Conservation (phyloP, 23 tunicate genomes). For the Phallusia fumigata region DNA sequence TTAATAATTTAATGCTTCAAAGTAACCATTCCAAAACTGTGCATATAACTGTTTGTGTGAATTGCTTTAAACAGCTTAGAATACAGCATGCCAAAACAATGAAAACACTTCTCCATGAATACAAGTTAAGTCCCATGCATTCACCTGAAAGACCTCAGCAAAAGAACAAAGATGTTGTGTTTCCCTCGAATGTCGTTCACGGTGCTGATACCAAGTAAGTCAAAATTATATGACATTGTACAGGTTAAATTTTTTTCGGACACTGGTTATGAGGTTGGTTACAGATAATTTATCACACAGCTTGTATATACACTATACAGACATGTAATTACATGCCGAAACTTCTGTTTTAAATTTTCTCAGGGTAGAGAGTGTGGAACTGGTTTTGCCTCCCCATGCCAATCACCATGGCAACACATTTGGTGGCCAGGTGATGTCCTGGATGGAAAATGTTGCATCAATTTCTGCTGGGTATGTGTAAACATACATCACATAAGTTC, state of each 20-base stretch:
- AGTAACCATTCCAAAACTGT: too few relatives aligned
- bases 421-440: constrained; percentile 89
- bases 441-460: constrained; percentile 83
- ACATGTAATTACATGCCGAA: neutral
- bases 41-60: neutral
- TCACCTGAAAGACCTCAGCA: neutral
- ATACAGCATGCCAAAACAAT: constrained; percentile 64
- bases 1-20: too few relatives aligned
- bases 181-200: neutral
- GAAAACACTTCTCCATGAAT: constrained; percentile 37
- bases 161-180: neutral
- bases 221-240: neutral
- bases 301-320: too few relatives aligned
- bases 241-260: neutral
- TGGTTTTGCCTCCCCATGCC: constrained; percentile 88
- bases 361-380: constrained; percentile 89
- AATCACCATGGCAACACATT: constrained; percentile 95
- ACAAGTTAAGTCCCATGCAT: constrained; percentile 18
- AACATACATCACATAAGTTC: neutral
- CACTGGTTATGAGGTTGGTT: neutral
- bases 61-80: constrained; percentile 52
- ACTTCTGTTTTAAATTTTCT: neutral
- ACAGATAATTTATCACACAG: too few relatives aligned
- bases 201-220: constrained; percentile 27
- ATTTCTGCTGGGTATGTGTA: constrained; percentile 68